Evolutionary conservation across 2,113 vertebrate genomes (phyloP), one percentile per base, ranked within the genome.

Genomic region (Chionis minor): DNA sequence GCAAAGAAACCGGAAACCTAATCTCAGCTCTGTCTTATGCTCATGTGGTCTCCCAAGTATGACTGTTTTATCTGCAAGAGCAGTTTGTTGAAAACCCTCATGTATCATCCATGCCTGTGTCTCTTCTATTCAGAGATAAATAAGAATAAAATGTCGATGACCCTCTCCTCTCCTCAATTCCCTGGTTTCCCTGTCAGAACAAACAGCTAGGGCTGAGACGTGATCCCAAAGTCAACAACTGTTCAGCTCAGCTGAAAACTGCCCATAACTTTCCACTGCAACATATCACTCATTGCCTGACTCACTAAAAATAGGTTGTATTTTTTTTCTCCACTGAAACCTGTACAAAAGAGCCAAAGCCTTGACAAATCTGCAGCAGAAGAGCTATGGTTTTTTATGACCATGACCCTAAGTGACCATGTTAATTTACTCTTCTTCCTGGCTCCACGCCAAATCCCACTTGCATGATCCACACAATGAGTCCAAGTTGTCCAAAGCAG

Each of bases 391-490:
- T 14, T 77, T 91, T 95, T 91, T 93, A 93, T 86, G 66, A 88
- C 58, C 35, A n/a, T 77, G 87, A 94, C 85, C 85, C 95, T 75
- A 96, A 91, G 58, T 73, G 90, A 91, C 78, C 70, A 77, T 26
- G 18, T 49, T 85, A 59, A 88, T 95, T 79, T 65, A 72, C 44
- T 87, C 61, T 61, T 87, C 78, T 90, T 82, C 47, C 74, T 94
- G 90, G 85, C 74, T 82, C 51, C 21, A 6, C 58, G 87, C 66
- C 90, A 94, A 90, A 80, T 82, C 81, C 66, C 79, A 77, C 81
- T 87, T 93, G 27, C 22, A 23, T 70, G 81, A 70, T 73, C 89
- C 62, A 61, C 70, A 75, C 69, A 92, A 71, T 54, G 56, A 82
- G 35, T 72, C 69, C 66, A 85, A 85, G 61, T 59, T 87, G 66